Base-by-base conservation (phyloP, 2,113 vertebrate species). In the Podiceps cristatus region DNA sequence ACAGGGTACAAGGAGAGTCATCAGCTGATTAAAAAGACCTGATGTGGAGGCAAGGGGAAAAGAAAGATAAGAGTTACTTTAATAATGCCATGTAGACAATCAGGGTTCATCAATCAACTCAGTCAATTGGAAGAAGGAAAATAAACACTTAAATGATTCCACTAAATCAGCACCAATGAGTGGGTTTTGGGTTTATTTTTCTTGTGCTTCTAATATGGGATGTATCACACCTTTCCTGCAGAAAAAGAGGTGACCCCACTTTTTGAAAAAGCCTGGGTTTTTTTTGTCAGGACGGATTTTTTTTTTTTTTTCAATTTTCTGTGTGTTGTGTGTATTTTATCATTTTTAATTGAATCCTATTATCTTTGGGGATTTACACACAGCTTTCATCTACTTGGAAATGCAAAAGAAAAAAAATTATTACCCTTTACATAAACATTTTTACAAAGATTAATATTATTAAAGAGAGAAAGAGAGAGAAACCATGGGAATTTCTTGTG, bases 401-500 rank as follows among this genome's bases (percentile, higher is more conserved):
- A 81, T 40, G 73, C 7, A 90, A 94, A 84, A 63, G 68, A 52
- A 90, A 91, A 83, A 67, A 72, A 47, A 1, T 2, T 7, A 59
- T 45, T 59, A 68, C 8, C 27, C 7, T 72, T 94, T 58, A 79
- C 12, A 71, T 60, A 84, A 89, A 78, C 31, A 91, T 55, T 90
- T 89, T 90, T 71, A 85, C 18, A 85, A 64, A 93, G 9, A 93
- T 82, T 81, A 85, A 59, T 85, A 91, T 86, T 74, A 80, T 15
- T 71, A 64, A 76, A 79, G 45, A 55, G 50, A 50, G 59, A 74
- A 86, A 90, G 45, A 84, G 47, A 90, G 29, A 53, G 47, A 92
- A 96, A 83, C 33, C 68, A 67, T 33, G 78, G 72, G 94, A 93
- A 93, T 86, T 86, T 85, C 42, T 79, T 73, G 13, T 1, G 1